These are phyloP conservation scores for Muscina levida DNA, from an alignment of 2,888 invertebrate genomes.

Conservation along the genomic window DNA sequence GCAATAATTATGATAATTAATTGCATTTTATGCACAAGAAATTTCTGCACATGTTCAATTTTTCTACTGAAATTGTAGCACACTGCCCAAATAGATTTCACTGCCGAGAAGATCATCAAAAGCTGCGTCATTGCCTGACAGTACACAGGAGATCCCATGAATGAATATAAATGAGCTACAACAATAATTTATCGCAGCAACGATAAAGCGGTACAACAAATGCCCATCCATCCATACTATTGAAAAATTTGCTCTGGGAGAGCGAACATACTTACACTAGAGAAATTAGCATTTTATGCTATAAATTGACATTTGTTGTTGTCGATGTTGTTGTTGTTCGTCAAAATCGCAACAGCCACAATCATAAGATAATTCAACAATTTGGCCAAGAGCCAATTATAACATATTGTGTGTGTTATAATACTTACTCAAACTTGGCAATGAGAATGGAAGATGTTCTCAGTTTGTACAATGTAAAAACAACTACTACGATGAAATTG, in stretches of 20 bases:
- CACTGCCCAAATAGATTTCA: background rate
- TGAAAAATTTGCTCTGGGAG: conserved; percentile 5
- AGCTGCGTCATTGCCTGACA: no score
- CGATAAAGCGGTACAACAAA: background rate
- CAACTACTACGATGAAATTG: background rate
- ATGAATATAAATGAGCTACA: conserved; percentile 1
- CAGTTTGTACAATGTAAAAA: background rate
- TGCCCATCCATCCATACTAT: background rate
- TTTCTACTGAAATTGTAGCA: background rate
- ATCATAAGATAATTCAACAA: background rate
- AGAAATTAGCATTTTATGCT: conserved; percentile 54
- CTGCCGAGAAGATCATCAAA: background rate
- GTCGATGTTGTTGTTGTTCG: background rate
- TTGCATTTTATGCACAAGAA: background rate
- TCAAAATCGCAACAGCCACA: background rate
- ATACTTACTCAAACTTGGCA: conserved; percentile 61
- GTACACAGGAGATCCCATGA: background rate
- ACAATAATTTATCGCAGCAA: background rate
- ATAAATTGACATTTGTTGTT: conserved; percentile 52
- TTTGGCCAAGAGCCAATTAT: conserved; percentile 9
- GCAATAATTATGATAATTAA: conserved; percentile 7
- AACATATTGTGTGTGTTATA: conserved; percentile 19
- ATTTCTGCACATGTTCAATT: background rate
- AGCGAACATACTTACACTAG: background rate
- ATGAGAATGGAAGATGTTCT: conserved; percentile 15